Conservation (phyloP, 2,113 vertebrate genomes). For the Xenopus borealis region DNA sequence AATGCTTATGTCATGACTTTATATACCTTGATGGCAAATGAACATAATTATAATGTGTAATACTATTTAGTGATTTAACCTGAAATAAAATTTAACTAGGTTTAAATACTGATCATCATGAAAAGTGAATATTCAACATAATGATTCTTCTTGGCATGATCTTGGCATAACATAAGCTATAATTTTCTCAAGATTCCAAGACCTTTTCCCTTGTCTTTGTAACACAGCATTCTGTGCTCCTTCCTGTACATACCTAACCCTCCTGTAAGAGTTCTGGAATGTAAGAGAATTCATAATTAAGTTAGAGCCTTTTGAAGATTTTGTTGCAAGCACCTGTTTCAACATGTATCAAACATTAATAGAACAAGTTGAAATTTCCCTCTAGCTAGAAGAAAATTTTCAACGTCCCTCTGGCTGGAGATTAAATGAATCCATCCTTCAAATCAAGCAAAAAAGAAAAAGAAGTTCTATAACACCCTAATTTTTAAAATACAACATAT, state of each 20-base stretch:
- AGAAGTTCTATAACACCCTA: too few relatives aligned
- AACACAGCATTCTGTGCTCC: background rate
- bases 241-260: background rate
- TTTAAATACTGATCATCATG: too few relatives aligned
- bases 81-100: too few relatives aligned
- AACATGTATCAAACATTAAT: conserved; percentile 4
- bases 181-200: background rate
- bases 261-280: background rate
- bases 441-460: too few relatives aligned
- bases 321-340: conserved; percentile 22
- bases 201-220: background rate
- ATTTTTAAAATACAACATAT: too few relatives aligned
- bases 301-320: background rate
- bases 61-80: too few relatives aligned
- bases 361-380: background rate
- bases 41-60: too few relatives aligned
- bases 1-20: too few relatives aligned
- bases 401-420: too few relatives aligned
- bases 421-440: too few relatives aligned
- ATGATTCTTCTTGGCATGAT: background rate
- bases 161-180: background rate
- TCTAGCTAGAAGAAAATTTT: background rate
- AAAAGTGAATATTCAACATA: too few relatives aligned
- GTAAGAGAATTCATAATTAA: background rate
- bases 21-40: too few relatives aligned